Evolutionary conservation across 1,140 invertebrate genomes (phyloP).

Genomic region (Diachasma alloeum): DNA sequence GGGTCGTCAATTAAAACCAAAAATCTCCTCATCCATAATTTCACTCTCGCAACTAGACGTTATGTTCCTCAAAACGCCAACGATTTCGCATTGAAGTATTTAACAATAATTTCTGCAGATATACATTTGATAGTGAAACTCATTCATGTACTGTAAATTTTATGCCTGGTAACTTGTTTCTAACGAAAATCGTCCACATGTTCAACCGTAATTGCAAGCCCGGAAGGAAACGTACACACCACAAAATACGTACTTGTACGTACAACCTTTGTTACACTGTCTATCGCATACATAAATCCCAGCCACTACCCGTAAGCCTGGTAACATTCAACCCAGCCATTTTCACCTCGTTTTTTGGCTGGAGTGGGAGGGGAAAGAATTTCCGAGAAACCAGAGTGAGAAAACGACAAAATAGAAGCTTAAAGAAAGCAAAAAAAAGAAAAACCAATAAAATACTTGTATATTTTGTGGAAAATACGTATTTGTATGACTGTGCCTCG

Average conservation of each 20-base stretch:
- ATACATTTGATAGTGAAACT: not conserved
- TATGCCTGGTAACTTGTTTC: not conserved
- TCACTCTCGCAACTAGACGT: too few relatives aligned
- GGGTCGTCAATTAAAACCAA: too few relatives aligned
- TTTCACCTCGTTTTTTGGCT: not conserved
- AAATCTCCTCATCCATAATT: too few relatives aligned
- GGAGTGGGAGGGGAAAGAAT: not conserved
- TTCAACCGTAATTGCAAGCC: not conserved
- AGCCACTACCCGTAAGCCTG: not conserved
- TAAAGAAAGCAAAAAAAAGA: not conserved
- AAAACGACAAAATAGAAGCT: not conserved
- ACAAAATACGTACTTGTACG: not conserved
- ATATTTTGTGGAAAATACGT: not conserved
- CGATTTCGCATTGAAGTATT: not conserved
- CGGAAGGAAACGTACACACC: constrained; percentile 7
- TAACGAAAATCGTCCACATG: constrained; percentile 2
- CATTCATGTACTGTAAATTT: not conserved
- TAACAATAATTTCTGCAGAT: not conserved
- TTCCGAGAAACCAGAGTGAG: not conserved
- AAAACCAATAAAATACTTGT: not conserved
- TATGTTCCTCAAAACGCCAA: not conserved
- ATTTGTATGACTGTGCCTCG: not conserved
- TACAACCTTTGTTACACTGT: constrained; percentile 8
- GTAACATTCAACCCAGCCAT: not conserved
- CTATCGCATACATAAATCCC: constrained; percentile 3